Percentiles rank a stretch among this genome's conserved stretches.
Conservation (phyloP, 2,113 vertebrate species). For the Ptyas mucosa region DNA sequence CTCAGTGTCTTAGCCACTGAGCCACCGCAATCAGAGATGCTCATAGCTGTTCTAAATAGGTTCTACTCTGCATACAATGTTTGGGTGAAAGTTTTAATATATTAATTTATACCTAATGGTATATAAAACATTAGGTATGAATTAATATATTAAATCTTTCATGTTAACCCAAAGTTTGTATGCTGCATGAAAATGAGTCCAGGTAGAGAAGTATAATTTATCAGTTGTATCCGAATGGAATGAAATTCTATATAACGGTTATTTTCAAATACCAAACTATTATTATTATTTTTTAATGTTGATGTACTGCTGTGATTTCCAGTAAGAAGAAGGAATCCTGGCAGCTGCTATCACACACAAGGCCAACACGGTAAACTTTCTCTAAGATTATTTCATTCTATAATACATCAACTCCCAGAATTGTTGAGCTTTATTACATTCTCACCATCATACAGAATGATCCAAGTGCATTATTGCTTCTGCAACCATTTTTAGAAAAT, state of each 20-base stretch:
- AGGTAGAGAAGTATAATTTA: background rate
- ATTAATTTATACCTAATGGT: no score
- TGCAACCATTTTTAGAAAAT: background rate
- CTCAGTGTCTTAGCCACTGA: no score
- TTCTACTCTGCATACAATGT: background rate
- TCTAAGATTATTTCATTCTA: background rate
- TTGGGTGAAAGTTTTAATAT: no score
- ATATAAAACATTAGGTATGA: background rate
- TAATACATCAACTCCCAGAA: background rate
- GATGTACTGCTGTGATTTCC: background rate
- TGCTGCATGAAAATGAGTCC: background rate
- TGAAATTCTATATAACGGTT: background rate
- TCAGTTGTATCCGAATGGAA: background rate
- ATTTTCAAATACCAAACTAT: background rate
- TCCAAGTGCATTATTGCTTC: background rate
- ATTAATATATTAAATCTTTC: background rate
- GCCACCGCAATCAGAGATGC: no score
- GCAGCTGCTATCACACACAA: background rate
- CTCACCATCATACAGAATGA: background rate
- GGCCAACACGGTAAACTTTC: background rate
- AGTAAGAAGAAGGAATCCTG: background rate
- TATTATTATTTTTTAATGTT: background rate
- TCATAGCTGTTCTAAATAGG: background rate
- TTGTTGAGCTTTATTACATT: background rate
- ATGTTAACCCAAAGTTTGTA: background rate